These are phyloP conservation scores for Zootermopsis nevadensis DNA, from an alignment of 2,888 invertebrate genomes.

Conservation along the genomic window DNA sequence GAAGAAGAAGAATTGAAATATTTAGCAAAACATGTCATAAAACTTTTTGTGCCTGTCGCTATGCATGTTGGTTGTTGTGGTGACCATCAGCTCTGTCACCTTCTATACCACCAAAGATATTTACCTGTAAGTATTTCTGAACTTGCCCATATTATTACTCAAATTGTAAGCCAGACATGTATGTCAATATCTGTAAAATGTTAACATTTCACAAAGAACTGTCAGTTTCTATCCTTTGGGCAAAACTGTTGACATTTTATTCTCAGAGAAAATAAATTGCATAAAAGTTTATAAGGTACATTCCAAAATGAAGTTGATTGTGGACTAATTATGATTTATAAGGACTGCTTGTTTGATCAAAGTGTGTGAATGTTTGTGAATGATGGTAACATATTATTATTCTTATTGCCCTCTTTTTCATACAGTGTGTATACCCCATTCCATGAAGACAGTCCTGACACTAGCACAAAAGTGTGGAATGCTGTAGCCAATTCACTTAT, in stretches of 20 bases:
- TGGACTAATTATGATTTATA: too few relatives aligned
- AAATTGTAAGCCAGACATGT: too few relatives aligned
- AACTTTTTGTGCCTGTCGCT: conserved; percentile 97
- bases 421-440: conserved; percentile 97
- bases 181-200: too few relatives aligned
- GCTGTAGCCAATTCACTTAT: conserved; percentile 96
- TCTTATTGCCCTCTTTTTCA: conserved; percentile 53
- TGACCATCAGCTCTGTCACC: conserved; percentile 91
- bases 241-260: too few relatives aligned
- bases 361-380: conserved; percentile 41
- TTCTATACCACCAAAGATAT: conserved; percentile 92
- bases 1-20: conserved; percentile 94
- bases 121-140: conserved; percentile 77
- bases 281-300: too few relatives aligned
- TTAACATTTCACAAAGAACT: too few relatives aligned
- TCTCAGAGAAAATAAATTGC: too few relatives aligned
- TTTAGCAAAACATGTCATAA: conserved; percentile 98
- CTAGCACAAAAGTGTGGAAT: conserved; percentile 94
- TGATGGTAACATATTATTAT: neutral
- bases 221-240: too few relatives aligned
- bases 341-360: conserved; percentile 21
- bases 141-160: too few relatives aligned
- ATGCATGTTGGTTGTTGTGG: conserved; percentile 99
- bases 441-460: conserved; percentile 89
- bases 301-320: too few relatives aligned